Evolutionary conservation across 2,113 vertebrate species (phyloP).

Genomic region (Xyliphius kryptos): DNA sequence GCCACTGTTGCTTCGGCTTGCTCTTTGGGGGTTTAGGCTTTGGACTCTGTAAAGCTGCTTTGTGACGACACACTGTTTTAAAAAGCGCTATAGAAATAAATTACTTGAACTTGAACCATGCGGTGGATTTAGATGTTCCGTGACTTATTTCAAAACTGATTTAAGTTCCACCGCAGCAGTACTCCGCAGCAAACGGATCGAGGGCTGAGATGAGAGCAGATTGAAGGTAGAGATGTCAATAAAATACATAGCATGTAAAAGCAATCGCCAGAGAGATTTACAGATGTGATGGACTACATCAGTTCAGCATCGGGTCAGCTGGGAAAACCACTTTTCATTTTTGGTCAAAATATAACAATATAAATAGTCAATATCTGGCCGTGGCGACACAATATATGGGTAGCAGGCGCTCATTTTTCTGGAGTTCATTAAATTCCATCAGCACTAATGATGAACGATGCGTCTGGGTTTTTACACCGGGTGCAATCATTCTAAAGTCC

Average conservation of each 20-base stretch:
- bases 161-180: not conserved
- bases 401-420: conserved; percentile 13
- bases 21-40: too few species aligned
- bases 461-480: conserved; percentile 8
- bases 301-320: conserved; percentile 4
- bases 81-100: too few species aligned
- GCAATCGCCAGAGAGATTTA: not conserved
- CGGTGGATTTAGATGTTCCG: too few species aligned
- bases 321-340: conserved; percentile 21
- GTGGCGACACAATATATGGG: not conserved
- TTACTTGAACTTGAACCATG: too few species aligned
- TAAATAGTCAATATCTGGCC: conserved; percentile 31
- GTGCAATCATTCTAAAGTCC: conserved; percentile 14
- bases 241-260: conserved; percentile 6
- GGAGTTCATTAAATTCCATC: conserved; percentile 30
- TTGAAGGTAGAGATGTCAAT: conserved; percentile 12
- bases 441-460: conserved; percentile 27
- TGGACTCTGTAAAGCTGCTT: too few species aligned
- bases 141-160: not conserved
- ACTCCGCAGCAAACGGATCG: too few species aligned
- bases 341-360: too few species aligned
- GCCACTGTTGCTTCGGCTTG: too few species aligned
- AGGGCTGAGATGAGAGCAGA: not conserved
- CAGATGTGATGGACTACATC: conserved; percentile 12
- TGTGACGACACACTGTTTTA: too few species aligned